Percentiles rank a stretch among this genome's conserved stretches.
These are phyloP conservation scores for Epinephelus coioides DNA, from an alignment of 2,797 vertebrate species.

Conservation along the genomic window DNA sequence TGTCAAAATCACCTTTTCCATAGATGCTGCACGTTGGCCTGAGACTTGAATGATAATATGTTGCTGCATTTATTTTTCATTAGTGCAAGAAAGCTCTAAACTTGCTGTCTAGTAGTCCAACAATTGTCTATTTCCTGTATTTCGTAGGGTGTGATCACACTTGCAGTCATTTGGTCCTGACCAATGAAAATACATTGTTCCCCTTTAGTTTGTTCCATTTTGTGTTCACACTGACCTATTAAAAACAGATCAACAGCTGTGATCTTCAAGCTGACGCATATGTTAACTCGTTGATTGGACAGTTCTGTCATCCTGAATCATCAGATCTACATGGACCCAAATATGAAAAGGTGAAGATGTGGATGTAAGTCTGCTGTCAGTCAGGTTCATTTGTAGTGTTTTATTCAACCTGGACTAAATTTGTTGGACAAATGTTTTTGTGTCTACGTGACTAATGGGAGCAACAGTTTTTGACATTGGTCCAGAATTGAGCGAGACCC, in stretches of 20 bases:
- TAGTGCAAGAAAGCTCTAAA: background rate
- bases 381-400: too few relatives aligned
- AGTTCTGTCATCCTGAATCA: background rate
- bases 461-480: too few relatives aligned
- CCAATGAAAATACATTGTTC: background rate
- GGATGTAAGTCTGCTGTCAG: too few relatives aligned
- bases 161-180: background rate
- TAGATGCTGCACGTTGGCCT: background rate
- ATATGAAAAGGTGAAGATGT: background rate
- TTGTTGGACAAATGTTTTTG: too few relatives aligned
- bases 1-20: constrained; percentile 63
- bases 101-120: background rate
- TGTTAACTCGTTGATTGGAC: background rate
- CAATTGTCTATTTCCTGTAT: background rate
- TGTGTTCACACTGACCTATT: background rate
- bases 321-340: background rate
- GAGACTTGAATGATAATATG: constrained; percentile 2
- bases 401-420: too few relatives aligned
- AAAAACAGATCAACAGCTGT: background rate
- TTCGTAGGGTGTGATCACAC: background rate
- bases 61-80: background rate
- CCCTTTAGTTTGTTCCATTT: background rate
- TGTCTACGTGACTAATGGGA: too few relatives aligned
- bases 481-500: too few relatives aligned
- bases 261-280: background rate